Percentiles rank a stretch among this genome's conserved stretches.
These are phyloP conservation scores for Sycophila texana DNA, from an alignment of 2,888 invertebrate species.

Conservation along the genomic window DNA sequence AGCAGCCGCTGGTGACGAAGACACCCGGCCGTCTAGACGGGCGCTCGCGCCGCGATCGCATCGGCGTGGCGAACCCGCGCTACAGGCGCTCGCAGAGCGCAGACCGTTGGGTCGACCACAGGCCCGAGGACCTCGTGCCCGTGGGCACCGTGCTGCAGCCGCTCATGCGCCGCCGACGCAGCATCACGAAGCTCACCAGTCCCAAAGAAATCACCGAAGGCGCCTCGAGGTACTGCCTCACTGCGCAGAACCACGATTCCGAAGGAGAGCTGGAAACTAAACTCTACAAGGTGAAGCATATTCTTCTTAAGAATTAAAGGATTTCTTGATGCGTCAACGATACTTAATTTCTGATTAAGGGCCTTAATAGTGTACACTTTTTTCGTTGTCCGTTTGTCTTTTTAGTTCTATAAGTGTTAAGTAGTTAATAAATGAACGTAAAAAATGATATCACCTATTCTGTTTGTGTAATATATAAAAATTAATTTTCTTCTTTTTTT, in stretches of 20 bases:
- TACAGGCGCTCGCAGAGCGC: conserved; percentile 90
- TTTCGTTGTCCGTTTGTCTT: not conserved
- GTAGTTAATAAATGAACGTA: no score
- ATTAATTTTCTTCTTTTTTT: conserved; percentile 24
- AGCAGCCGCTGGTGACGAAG: conserved; percentile 53
- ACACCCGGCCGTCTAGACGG: conserved; percentile 62
- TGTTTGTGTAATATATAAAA: not conserved
- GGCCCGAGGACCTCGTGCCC: conserved; percentile 86
- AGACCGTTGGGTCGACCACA: conserved; percentile 92
- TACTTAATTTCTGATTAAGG: not conserved
- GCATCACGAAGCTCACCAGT: conserved; percentile 88
- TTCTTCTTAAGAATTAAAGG: not conserved
- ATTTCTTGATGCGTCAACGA: not conserved
- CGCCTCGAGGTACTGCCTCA: conserved; percentile 91
- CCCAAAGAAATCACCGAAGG: conserved; percentile 79
- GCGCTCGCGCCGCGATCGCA: conserved; percentile 77
- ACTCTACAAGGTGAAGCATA: conserved; percentile 84
- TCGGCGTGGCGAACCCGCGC: conserved; percentile 83
- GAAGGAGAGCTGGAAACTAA: conserved; percentile 96
- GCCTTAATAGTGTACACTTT: not conserved
- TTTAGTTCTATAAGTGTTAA: not conserved
- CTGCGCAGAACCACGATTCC: conserved; percentile 93
- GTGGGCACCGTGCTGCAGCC: conserved; percentile 95
- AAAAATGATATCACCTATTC: no score
- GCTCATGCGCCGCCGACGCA: conserved; percentile 86